A percentile compares a stretch with the other conserved stretches of the same genome.
These are phyloP conservation scores for Cettia cetti DNA, from an alignment of 2,113 vertebrate species.

Conservation along the genomic window DNA sequence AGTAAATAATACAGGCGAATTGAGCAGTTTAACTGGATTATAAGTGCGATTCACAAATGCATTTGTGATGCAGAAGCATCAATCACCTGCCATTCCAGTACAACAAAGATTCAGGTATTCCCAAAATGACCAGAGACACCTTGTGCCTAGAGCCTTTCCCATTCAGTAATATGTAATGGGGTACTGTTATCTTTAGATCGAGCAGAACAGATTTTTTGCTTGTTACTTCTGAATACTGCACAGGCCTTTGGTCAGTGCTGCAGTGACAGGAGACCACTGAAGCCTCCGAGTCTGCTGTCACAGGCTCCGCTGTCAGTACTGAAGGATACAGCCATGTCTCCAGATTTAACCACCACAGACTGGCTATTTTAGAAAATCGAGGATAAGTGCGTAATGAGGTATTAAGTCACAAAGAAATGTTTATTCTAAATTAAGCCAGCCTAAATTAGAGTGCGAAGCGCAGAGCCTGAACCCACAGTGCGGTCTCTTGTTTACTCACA, in stretches of 20 bases:
- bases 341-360: neutral
- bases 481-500: neutral
- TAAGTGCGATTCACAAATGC: neutral
- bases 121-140: neutral
- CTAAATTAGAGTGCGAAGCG: neutral
- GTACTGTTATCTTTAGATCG: neutral
- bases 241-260: fast-evolving
- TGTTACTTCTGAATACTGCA: neutral
- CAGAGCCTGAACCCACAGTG: neutral
- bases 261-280: neutral
- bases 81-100: neutral
- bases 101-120: neutral
- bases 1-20: neutral
- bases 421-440: slow-evolving; percentile 23
- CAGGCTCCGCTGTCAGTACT: fast-evolving
- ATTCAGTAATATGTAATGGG: neutral
- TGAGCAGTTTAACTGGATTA: neutral
- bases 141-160: neutral
- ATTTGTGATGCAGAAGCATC: neutral
- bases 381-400: neutral
- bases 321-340: neutral
- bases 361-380: neutral
- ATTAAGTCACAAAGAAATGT: neutral
- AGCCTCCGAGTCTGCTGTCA: fast-evolving
- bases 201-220: neutral